Evolutionary conservation across 2,797 vertebrate species (phyloP).

Genomic region (Spea hammondii): DNA sequence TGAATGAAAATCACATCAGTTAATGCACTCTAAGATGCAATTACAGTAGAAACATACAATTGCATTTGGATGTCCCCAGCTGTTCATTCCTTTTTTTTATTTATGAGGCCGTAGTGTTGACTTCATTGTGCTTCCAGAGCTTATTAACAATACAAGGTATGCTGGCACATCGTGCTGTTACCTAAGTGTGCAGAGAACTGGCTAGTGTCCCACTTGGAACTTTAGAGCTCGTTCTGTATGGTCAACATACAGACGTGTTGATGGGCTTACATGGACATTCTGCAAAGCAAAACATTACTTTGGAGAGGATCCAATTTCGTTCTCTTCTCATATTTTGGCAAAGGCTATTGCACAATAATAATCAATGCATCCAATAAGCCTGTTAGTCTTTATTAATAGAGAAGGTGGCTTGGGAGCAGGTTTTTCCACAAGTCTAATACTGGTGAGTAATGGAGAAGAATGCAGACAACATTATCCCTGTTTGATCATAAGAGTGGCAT

Average conservation of each 20-base stretch:
- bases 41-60: slow-evolving; percentile 29
- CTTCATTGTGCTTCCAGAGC: slow-evolving; percentile 39
- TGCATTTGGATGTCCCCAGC: slow-evolving; percentile 45
- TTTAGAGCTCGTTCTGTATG: slow-evolving; percentile 13
- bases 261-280: slow-evolving; percentile 50
- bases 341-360: background rate
- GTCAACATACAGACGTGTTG: slow-evolving; percentile 31
- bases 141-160: slow-evolving; percentile 47
- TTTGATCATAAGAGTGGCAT: too few relatives aligned
- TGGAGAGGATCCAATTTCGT: slow-evolving; percentile 28
- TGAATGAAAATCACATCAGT: background rate
- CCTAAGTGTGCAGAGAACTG: slow-evolving; percentile 40
- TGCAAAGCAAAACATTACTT: slow-evolving; percentile 40
- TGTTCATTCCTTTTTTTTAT: slow-evolving; percentile 45
- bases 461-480: too few relatives aligned
- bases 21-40: slow-evolving; percentile 10
- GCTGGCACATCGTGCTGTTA: slow-evolving; percentile 44
- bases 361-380: slow-evolving; percentile 41
- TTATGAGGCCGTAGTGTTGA: slow-evolving; percentile 42
- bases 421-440: slow-evolving; percentile 9
- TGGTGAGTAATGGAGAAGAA: background rate
- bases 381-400: slow-evolving; percentile 25
- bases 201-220: slow-evolving; percentile 36
- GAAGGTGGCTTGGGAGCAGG: background rate
- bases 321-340: slow-evolving; percentile 32